A percentile compares a stretch with the other conserved stretches of the same genome.
These are phyloP conservation scores for Scomber scombrus DNA, from an alignment of 2,113 vertebrate species.

Conservation along the genomic window DNA sequence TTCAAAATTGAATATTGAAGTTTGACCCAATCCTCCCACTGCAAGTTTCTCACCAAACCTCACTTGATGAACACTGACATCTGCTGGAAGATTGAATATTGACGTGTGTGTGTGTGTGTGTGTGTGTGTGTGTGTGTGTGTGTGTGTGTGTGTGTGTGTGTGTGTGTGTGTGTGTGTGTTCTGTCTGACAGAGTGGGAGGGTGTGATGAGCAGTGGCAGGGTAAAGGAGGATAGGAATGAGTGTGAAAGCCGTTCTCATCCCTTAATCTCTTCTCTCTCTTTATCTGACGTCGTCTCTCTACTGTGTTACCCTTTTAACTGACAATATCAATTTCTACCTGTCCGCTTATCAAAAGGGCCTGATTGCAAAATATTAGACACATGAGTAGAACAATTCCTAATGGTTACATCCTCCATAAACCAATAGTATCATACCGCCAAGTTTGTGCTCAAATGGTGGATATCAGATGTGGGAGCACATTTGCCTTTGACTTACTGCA, in stretches of 20 bases:
- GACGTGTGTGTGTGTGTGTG: neutral
- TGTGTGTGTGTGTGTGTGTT: neutral
- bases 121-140: too few relatives aligned
- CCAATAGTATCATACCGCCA: neutral
- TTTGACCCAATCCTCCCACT: neutral
- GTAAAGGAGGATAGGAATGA: constrained; percentile 19
- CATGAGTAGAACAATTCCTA: too few relatives aligned
- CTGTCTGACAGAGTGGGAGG: neutral
- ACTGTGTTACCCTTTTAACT: neutral
- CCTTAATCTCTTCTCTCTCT: constrained; percentile 35
- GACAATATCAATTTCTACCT: neutral
- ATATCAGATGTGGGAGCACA: neutral
- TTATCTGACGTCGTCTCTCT: constrained; percentile 10
- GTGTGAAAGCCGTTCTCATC: constrained; percentile 26
- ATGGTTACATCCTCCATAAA: neutral
- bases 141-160: neutral
- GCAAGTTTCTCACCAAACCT: neutral
- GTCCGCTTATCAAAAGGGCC: constrained; percentile 4
- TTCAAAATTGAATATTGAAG: too few relatives aligned
- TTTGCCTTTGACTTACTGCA: constrained; percentile 4
- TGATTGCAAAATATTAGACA: neutral
- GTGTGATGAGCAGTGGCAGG: constrained; percentile 4
- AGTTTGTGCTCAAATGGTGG: neutral
- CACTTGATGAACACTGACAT: constrained; percentile 47
- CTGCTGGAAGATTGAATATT: constrained; percentile 50